Evolutionary conservation across 2,888 invertebrate genomes (phyloP).

Genomic region (Adineta ricciae): DNA sequence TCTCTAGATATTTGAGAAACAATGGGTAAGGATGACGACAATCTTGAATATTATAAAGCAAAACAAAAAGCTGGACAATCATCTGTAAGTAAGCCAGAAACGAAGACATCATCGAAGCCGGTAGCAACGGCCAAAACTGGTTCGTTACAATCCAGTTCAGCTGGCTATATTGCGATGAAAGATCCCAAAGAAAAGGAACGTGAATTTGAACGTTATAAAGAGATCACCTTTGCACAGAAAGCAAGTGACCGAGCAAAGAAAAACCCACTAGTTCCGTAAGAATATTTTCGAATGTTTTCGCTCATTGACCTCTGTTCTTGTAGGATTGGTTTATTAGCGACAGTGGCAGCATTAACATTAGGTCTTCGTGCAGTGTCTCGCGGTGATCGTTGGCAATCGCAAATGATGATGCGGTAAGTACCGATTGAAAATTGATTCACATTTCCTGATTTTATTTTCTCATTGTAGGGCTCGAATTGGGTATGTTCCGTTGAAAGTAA

Average conservation of each 20-base stretch:
- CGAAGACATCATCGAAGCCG: not conserved
- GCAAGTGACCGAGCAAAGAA: not conserved
- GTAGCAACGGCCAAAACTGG: not conserved
- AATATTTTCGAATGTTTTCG: not conserved
- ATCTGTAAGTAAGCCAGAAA: not conserved
- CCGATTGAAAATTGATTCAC: not conserved
- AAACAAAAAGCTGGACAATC: not conserved
- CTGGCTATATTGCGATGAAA: not conserved
- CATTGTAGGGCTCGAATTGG: constrained; percentile 17
- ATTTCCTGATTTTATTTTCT: not conserved
- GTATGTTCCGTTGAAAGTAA: too few species aligned
- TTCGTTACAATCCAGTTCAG: not conserved
- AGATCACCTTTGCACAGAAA: not conserved
- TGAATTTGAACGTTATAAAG: not conserved
- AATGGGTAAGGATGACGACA: not conserved
- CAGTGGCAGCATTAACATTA: not conserved
- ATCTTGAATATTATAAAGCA: not conserved
- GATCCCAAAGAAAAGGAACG: not conserved
- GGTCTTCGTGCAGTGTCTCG: not conserved
- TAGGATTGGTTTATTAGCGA: constrained; percentile 2
- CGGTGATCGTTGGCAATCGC: constrained; percentile 8
- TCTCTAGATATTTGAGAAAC: not conserved
- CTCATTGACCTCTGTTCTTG: not conserved
- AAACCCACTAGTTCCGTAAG: constrained; percentile 7
- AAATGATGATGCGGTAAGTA: not conserved